phyloP scores from a whole-genome alignment of 2,888 invertebrate species.

The Opisthograptis luteolata region DNA sequence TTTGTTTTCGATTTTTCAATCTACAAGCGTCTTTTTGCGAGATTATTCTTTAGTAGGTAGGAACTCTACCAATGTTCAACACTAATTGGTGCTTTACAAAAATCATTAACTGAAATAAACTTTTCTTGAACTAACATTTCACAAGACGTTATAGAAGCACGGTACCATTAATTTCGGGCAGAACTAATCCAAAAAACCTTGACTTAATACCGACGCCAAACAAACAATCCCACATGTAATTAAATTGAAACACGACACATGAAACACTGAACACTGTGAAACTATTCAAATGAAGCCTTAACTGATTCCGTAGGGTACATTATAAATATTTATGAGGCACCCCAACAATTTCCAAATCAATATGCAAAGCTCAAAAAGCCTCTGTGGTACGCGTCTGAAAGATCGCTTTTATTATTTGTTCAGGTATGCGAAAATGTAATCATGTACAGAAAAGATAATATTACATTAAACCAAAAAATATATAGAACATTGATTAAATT shows the following conservation, averaged over 20 bases:
- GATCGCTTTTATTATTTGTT: too few relatives aligned
- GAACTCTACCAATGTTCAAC: too few relatives aligned
- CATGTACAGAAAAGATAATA: too few relatives aligned
- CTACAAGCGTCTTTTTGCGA: too few relatives aligned
- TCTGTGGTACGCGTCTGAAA: not conserved
- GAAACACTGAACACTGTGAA: slow-evolving; percentile 36
- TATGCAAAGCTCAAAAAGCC: slow-evolving; percentile 18
- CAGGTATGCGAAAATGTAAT: too few relatives aligned
- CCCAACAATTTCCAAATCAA: slow-evolving; percentile 27
- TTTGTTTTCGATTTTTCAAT: too few relatives aligned
- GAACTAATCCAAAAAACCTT: slow-evolving; percentile 28
- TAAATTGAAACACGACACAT: slow-evolving; percentile 41
- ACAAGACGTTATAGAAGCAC: not conserved
- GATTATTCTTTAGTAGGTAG: too few relatives aligned
- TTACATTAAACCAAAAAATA: too few relatives aligned
- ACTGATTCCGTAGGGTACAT: slow-evolving; percentile 38
- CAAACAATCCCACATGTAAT: slow-evolving; percentile 36
- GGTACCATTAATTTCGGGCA: slow-evolving; percentile 22
- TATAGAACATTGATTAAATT: too few relatives aligned
- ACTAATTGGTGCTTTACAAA: too few relatives aligned
- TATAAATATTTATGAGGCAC: slow-evolving; percentile 33
- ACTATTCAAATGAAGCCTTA: slow-evolving; percentile 48
- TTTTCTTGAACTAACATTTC: not conserved
- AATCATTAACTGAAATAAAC: too few relatives aligned
- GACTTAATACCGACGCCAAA: slow-evolving; percentile 28